Evolutionary conservation across 1,140 invertebrate genomes (phyloP), one percentile per base, ranked within the genome.

Genomic region (Magallana gigas): DNA sequence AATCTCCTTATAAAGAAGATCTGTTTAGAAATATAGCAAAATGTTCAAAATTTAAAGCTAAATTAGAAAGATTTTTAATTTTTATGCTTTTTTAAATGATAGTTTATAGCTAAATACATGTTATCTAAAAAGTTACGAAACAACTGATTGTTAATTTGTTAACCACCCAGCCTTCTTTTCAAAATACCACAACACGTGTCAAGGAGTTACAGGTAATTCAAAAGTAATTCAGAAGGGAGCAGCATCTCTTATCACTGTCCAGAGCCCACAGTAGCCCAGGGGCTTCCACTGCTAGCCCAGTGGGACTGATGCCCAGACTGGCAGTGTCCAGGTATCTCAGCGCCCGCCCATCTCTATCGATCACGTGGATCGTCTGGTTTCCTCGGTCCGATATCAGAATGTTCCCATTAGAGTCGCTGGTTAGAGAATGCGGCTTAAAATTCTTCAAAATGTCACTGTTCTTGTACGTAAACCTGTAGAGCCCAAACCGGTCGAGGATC

Each of bases 191-290:
- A 48, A 48, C 36, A 48, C 36, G 3, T 48, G 36, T 48, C 36
- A 48, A 5, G 36, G 36, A 48, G 5, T 2, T 4, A 48, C 36
- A 48, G 3, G 36, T 48, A 18, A n/a, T 1, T 83, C 48, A 83
- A 57, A 83, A 83, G 18, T 83, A 83, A n/a, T 83, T 58, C 16
- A 83, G 81, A n/a, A 83, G 81, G 57, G 57, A 83, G 9, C 48
- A 58, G 6, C 14, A n/a, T 83, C n/a, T 57, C 48, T n/a, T 57
- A 57, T 29, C 9, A 6, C 57, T n/a, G 57, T 83, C 81, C 18
- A 58, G 14, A 4, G 16, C 48, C 81, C 81, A 83, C 36, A 83
- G 48, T 14, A 57, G 81, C 18, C 81, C 81, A 16, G 48, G 48
- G 5, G 36, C 57, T 29, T 83, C 81, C 48, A 83, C 57, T n/a